Evolutionary conservation across 2,888 invertebrate genomes (phyloP).

Genomic region (Amphipoea oculea): DNA sequence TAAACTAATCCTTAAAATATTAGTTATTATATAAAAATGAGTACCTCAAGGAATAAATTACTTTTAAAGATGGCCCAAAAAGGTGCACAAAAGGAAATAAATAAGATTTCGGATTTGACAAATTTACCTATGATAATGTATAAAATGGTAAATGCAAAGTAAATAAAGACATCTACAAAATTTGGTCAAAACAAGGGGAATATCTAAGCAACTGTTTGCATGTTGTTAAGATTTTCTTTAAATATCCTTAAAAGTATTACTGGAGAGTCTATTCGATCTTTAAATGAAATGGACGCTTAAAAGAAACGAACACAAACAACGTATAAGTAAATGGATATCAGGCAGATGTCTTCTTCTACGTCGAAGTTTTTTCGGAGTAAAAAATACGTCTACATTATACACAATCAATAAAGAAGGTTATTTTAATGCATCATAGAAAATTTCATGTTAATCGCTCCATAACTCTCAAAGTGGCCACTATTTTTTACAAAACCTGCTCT

Average conservation of each 20-base stretch:
- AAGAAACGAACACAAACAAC: too few relatives aligned
- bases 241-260: background rate
- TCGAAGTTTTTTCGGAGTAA: too few relatives aligned
- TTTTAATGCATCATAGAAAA: too few relatives aligned
- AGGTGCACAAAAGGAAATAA: background rate
- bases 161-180: background rate
- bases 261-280: background rate
- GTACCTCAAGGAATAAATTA: background rate
- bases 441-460: too few relatives aligned
- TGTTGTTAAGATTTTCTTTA: slow-evolving; percentile 2
- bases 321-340: too few relatives aligned
- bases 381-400: too few relatives aligned
- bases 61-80: background rate
- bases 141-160: background rate
- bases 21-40: background rate
- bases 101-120: background rate
- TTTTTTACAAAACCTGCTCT: too few relatives aligned
- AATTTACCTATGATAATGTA: background rate
- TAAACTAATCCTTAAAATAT: background rate
- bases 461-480: too few relatives aligned
- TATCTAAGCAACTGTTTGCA: background rate
- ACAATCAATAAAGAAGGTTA: too few relatives aligned
- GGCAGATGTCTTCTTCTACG: background rate
- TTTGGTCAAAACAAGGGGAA: background rate
- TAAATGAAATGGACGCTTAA: background rate